Conservation (phyloP, 2,888 invertebrate genomes). For the Andricus quercusramuli region DNA sequence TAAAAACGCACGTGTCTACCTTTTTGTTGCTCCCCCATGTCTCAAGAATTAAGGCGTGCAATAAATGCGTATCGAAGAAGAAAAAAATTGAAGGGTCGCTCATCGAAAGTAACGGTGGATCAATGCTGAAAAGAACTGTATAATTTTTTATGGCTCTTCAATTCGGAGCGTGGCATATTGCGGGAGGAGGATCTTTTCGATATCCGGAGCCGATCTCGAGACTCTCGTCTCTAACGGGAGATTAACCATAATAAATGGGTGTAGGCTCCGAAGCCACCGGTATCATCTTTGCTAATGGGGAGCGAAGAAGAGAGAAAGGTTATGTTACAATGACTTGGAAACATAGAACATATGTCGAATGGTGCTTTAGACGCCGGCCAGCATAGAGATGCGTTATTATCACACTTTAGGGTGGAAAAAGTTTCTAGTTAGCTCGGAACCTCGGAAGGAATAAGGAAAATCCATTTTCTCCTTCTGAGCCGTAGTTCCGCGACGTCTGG, state of each 20-base stretch:
- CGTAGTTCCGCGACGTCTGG: constrained; percentile 44
- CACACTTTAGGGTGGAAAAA: constrained; percentile 46
- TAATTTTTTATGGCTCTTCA: constrained; percentile 40
- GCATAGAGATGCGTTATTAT: constrained; percentile 73
- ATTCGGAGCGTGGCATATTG: constrained; percentile 65
- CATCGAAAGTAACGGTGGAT: constrained; percentile 17
- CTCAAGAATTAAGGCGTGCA: background rate
- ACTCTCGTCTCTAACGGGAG: constrained; percentile 63
- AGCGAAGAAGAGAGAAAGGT: constrained; percentile 16
- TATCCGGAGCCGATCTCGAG: constrained; percentile 68
- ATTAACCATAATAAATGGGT: constrained; percentile 58
- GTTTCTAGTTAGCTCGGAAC: constrained; percentile 41
- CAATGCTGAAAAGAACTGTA: constrained; percentile 25
- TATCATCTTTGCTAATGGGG: constrained; percentile 30
- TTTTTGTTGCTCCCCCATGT: background rate
- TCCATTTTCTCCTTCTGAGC: constrained; percentile 13
- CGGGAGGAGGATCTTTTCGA: constrained; percentile 56
- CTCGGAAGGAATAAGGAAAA: background rate
- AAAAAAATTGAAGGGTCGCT: constrained; percentile 2
- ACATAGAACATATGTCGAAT: constrained; percentile 76
- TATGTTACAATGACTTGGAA: constrained; percentile 50
- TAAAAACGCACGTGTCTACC: background rate
- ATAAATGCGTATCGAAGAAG: constrained; percentile 12
- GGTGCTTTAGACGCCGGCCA: constrained; percentile 57
- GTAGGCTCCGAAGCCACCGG: constrained; percentile 7